Percentiles rank a stretch among this genome's conserved stretches.
These are phyloP conservation scores for Trididemnum miniatum DNA, from an alignment of 23 tunicate species.

Conservation along the genomic window DNA sequence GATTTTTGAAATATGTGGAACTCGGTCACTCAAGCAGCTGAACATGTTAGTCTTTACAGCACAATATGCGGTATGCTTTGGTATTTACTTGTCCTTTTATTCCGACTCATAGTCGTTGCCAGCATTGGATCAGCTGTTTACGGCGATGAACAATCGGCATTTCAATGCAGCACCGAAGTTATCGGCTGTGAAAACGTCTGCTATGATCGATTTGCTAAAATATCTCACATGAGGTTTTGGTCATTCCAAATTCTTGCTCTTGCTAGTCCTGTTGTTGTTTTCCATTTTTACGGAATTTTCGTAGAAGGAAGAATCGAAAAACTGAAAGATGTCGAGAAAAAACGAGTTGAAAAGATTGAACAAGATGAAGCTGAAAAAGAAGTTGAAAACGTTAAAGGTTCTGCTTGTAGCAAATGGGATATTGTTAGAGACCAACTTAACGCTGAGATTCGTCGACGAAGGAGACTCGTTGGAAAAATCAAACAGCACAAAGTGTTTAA, in stretches of 20 bases:
- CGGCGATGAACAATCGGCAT: constrained; percentile 89
- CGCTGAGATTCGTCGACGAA: constrained; percentile 15
- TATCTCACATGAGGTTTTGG: constrained; percentile 96
- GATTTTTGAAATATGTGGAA: too few species aligned
- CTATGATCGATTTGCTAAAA: constrained; percentile 86
- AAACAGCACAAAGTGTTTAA: constrained; percentile 48
- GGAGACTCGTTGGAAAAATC: constrained; percentile 44
- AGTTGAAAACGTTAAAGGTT: background rate
- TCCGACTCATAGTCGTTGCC: constrained; percentile 75
- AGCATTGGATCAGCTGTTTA: constrained; percentile 81
- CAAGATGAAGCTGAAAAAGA: too few species aligned
- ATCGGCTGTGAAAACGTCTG: constrained; percentile 95
- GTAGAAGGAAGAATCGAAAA: constrained; percentile 58
- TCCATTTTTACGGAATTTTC: constrained; percentile 69
- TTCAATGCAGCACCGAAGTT: constrained; percentile 92
- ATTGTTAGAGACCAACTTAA: background rate
- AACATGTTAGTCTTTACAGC: constrained; percentile 71
- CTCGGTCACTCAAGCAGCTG: constrained; percentile 45
- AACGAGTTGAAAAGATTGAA: too few species aligned
- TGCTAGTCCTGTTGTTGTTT: constrained; percentile 55
- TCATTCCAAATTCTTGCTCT: constrained; percentile 84
- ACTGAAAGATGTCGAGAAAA: constrained; percentile 32
- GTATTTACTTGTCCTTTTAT: constrained; percentile 78
- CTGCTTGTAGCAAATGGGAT: constrained; percentile 30
- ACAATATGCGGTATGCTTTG: constrained; percentile 61